A percentile compares a stretch with the other conserved stretches of the same genome.
Conservation (phyloP, 2,888 invertebrate genomes). For the Tipula lateralis region DNA sequence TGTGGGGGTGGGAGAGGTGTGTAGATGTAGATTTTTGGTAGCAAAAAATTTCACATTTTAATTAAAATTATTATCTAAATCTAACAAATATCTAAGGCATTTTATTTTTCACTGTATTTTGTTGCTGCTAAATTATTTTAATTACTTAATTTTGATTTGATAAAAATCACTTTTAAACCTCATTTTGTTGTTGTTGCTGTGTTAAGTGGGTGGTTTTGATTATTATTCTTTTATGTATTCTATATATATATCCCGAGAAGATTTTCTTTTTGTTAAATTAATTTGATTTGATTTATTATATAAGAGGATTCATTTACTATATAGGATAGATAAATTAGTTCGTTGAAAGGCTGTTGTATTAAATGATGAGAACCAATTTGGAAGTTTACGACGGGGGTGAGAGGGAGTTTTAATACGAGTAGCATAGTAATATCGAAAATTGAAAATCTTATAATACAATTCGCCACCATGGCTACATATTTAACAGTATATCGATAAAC, state of each 20-base stretch:
- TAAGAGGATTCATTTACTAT: neutral
- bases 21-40: neutral
- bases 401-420: neutral
- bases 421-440: neutral
- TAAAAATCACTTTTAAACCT: constrained; percentile 6
- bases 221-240: neutral
- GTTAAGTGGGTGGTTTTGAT: constrained; percentile 4
- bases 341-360: neutral
- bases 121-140: neutral
- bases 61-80: constrained; percentile 24
- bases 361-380: neutral
- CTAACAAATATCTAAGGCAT: neutral
- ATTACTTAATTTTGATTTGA: constrained; percentile 24
- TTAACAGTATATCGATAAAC: neutral
- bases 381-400: neutral
- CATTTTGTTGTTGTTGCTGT: neutral
- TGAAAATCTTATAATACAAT: neutral
- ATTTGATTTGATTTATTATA: neutral
- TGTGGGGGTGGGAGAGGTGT: neutral
- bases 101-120: neutral
- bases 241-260: neutral
- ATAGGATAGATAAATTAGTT: neutral
- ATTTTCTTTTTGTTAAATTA: neutral
- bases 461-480: neutral
- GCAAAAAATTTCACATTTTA: neutral